Evolutionary conservation across 1,140 invertebrate genomes (phyloP), one percentile per base, ranked within the genome.

Genomic region (Temnothorax nylanderi): DNA sequence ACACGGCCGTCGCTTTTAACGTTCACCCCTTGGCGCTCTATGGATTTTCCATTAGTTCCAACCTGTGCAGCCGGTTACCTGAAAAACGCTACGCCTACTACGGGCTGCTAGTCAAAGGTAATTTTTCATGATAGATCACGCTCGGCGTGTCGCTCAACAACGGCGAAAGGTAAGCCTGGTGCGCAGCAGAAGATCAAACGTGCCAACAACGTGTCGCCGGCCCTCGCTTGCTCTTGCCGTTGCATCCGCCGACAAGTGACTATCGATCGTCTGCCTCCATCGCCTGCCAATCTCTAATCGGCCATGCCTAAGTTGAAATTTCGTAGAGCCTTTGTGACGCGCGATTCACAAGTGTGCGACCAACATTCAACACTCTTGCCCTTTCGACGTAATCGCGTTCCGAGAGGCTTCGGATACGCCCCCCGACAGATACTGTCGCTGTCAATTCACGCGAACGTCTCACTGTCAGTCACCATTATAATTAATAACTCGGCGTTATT

Each of bases 81-180:
- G 86, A 89, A 91, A 91, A 91, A 91, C 89, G 89, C 65, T 86
- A 76, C 64, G 32, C 72, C 64, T 71, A 81, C 65, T 91, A 26
- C 92, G 90, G 90, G 88, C 87, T 91, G 85, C 89, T 90, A 90
- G 94, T 95, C 94, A 95, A 95, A 95, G 95, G 94, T 95, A 95
- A 95, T 95, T 95, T 95, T 95, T 95, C 94, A 95, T 94, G 94
- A 94, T 94, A 93, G 94, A 94, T 94, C 94, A 95, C 89, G 94
- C 94, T 94, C 93, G 93, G 89, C 91, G 93, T 95, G 92, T 92
- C 93, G 91, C 90, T 93, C 92, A 91, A 26, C 92, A 89, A 93
- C 92, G 92, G 91, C 92, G 94, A 94, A 91, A 94, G 94, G 91
- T 94, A 95, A 94, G 90, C 86, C 32, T 90, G 90, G 85, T 89